Conservation (phyloP, 2,797 vertebrate species). For the Limnodromus scolopaceus region DNA sequence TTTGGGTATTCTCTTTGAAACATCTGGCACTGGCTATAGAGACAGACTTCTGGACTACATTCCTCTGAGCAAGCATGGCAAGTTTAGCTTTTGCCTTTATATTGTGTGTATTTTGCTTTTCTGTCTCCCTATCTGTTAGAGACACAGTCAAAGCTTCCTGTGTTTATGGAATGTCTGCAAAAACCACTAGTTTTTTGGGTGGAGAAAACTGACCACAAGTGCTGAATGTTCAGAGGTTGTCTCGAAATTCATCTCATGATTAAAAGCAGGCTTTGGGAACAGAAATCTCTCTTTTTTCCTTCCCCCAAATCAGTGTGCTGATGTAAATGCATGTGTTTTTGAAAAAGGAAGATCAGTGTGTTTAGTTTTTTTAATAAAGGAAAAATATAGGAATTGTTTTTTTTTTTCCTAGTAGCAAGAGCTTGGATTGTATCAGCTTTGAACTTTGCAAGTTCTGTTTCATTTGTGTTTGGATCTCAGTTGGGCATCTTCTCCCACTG, state of each 20-base stretch:
- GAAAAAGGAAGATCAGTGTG: background rate
- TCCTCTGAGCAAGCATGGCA: background rate
- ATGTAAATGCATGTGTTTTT: background rate
- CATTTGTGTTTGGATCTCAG: slow-evolving; percentile 34
- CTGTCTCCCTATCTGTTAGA: slow-evolving; percentile 66
- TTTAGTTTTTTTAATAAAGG: background rate
- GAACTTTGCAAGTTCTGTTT: background rate
- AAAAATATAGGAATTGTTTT: background rate
- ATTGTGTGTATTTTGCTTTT: slow-evolving; percentile 27
- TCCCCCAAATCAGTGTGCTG: background rate
- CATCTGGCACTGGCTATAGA: background rate
- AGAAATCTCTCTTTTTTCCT: background rate
- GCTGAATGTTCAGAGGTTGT: slow-evolving; percentile 42
- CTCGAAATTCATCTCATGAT: slow-evolving; percentile 47
- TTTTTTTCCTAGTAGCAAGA: background rate
- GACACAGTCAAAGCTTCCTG: slow-evolving; percentile 65
- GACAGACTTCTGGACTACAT: background rate
- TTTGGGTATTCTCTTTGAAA: background rate
- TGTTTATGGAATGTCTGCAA: slow-evolving; percentile 76
- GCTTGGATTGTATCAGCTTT: background rate
- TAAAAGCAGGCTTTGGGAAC: slow-evolving; percentile 38
- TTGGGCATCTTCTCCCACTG: background rate
- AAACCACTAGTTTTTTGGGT: slow-evolving; percentile 40
- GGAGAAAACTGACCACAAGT: slow-evolving; percentile 19
- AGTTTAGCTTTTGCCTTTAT: background rate